phyloP scores from a whole-genome alignment of 2,888 invertebrate species.

The Catocala fraxini region DNA sequence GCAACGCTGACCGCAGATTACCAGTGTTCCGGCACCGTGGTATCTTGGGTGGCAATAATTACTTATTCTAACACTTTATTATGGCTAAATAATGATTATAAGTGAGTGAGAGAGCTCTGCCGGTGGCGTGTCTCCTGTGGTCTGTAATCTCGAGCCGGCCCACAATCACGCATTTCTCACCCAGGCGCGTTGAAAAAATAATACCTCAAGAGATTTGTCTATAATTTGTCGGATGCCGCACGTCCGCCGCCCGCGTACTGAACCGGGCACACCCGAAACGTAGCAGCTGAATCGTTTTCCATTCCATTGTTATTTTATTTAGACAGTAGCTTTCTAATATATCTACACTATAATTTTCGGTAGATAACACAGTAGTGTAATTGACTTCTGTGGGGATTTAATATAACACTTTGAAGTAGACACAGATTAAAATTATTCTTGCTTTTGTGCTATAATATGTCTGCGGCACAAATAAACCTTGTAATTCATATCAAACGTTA shows the following conservation, averaged over 20 bases:
- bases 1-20: constrained; percentile 42
- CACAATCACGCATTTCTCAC: constrained; percentile 87
- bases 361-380: constrained; percentile 44
- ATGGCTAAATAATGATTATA: constrained; percentile 83
- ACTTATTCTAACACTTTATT: constrained; percentile 82
- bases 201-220: constrained; percentile 84
- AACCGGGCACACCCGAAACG: constrained; percentile 46
- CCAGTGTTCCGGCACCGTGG: constrained; percentile 28
- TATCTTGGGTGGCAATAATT: constrained; percentile 80
- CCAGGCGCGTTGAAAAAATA: constrained; percentile 87
- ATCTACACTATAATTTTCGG: constrained; percentile 64
- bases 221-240: constrained; percentile 84
- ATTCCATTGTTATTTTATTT: constrained; percentile 72
- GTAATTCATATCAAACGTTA: neutral
- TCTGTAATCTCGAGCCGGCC: constrained; percentile 85
- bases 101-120: constrained; percentile 77
- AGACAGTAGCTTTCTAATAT: constrained; percentile 76
- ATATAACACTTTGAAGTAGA: constrained; percentile 45
- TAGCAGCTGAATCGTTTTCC: constrained; percentile 67
- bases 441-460: no score
- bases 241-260: constrained; percentile 51
- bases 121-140: constrained; percentile 79
- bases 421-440: constrained; percentile 28
- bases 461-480: no score
- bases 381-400: constrained; percentile 40